Percentiles rank a stretch among this genome's conserved stretches.
Conservation (phyloP, 1,140 invertebrate species). For the Hyposmocoma kahamanoa region DNA sequence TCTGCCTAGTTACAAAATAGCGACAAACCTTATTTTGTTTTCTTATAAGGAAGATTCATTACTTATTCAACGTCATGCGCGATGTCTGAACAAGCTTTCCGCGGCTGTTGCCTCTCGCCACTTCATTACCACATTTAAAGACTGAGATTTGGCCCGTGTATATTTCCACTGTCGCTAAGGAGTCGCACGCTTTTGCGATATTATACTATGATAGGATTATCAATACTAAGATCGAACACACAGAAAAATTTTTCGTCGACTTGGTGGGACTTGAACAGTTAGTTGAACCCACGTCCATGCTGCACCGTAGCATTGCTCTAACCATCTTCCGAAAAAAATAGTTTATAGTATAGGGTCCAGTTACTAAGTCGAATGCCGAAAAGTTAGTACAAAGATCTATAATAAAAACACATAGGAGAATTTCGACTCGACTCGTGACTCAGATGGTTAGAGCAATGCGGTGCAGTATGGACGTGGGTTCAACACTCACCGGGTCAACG, state of each 20-base stretch:
- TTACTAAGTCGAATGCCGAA: too few species aligned
- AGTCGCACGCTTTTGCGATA: neutral
- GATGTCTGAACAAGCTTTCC: conserved; percentile 24
- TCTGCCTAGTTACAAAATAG: neutral
- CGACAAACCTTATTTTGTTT: conserved; percentile 18
- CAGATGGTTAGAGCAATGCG: too few species aligned
- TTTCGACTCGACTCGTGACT: too few species aligned
- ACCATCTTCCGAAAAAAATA: too few species aligned
- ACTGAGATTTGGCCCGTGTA: conserved; percentile 31
- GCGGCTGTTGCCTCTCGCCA: conserved; percentile 30
- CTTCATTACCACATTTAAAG: conserved; percentile 54
- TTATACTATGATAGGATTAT: neutral
- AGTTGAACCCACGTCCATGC: neutral
- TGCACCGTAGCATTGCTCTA: too few species aligned
- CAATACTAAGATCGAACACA: too few species aligned
- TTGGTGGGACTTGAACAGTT: neutral
- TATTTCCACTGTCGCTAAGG: conserved; percentile 6
- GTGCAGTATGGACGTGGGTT: too few species aligned
- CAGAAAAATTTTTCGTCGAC: too few species aligned
- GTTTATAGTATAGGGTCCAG: too few species aligned
- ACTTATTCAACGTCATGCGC: conserved; percentile 52
- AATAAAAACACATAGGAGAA: too few species aligned
- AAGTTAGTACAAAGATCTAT: too few species aligned
- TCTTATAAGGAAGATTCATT: conserved; percentile 38
- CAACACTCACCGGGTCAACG: too few species aligned